Conservation (phyloP, 2,113 vertebrate genomes). For the Hippolais icterina region DNA sequence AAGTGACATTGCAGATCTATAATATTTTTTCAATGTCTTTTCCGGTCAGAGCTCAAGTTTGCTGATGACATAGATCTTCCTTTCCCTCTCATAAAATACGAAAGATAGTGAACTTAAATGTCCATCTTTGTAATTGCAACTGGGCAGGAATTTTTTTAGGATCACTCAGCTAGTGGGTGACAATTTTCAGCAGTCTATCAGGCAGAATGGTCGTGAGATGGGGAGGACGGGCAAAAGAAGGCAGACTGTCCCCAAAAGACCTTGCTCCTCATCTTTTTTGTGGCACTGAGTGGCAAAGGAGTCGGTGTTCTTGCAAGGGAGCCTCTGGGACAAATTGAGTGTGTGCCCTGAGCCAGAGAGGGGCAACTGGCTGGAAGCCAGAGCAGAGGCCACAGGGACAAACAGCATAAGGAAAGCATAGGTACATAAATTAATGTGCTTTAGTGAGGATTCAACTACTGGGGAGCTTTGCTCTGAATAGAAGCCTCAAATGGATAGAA, state of each 20-base stretch:
- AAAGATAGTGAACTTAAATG: not conserved
- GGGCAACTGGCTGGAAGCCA: not conserved
- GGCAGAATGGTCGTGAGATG: not conserved
- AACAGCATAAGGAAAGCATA: not conserved
- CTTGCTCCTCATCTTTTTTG: not conserved
- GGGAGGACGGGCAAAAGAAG: not conserved
- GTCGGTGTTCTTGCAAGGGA: not conserved
- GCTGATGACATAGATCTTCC: not conserved
- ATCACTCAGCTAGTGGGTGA: not conserved
- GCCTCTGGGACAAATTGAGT: fast-evolving
- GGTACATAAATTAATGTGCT: not conserved
- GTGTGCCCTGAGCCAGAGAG: not conserved
- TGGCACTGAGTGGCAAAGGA: not conserved
- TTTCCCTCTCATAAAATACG: not conserved
- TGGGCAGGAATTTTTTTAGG: not conserved
- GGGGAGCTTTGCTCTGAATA: not conserved
- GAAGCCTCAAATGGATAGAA: not conserved
- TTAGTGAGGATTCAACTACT: not conserved
- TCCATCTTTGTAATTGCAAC: not conserved
- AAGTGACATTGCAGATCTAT: not conserved
- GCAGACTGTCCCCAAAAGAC: not conserved
- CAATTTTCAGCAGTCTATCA: not conserved
- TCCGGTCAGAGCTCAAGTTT: not conserved
- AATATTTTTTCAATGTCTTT: slow-evolving; percentile 14
- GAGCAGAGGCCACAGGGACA: not conserved